Base-by-base conservation (phyloP, 2,888 invertebrate species). In the Drosophila neonasuta region DNA sequence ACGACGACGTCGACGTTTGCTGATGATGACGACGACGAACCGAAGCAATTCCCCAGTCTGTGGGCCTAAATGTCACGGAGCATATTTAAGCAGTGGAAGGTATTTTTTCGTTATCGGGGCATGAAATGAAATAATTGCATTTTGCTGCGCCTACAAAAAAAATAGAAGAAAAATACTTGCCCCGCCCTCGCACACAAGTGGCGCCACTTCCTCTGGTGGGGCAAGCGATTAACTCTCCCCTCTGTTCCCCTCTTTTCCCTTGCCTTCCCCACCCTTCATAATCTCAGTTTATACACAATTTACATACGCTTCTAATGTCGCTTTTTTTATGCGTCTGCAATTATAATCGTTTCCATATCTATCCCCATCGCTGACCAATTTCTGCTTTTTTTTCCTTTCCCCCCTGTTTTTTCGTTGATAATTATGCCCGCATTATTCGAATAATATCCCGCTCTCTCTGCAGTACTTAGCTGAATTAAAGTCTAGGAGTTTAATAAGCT, bases 61-160 rank as follows among this genome's bases (percentile, higher is more conserved):
- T 54, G 24, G 36, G 39, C 49, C 50, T 69, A 69, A 80, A 58
- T 71, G 82, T 68, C 84, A 80, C 60, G 72, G 64, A 60, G 56
- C 55, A 36, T 11, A 32, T 32, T 32, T 36, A 24, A 24, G 15
- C 45, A 46, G 24, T 56, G 50, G 36, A 17, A 34, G 20, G 52
- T 50, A 70, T 57, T 64, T 74, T 64, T 36, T 74, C 71, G 71
- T 78, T 61, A 66, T 63, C 57, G 62, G 41, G 56, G 58, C 63
- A 71, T 71, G 65, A 78, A 79, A 83, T 71, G 78, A 74, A 82
- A 86, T 82, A 86, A 82, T 82, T 86, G 86, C 86, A 82, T 73
- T 82, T 82, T 78, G 80, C 75, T 74, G 66, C 69, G 86, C 83
- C 80, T 77, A 71, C 68, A 72, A 72, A 67, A 71, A 39, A 61